Evolutionary conservation across 2,113 vertebrate genomes (phyloP).

Genomic region (Salvelinus alpinus): DNA sequence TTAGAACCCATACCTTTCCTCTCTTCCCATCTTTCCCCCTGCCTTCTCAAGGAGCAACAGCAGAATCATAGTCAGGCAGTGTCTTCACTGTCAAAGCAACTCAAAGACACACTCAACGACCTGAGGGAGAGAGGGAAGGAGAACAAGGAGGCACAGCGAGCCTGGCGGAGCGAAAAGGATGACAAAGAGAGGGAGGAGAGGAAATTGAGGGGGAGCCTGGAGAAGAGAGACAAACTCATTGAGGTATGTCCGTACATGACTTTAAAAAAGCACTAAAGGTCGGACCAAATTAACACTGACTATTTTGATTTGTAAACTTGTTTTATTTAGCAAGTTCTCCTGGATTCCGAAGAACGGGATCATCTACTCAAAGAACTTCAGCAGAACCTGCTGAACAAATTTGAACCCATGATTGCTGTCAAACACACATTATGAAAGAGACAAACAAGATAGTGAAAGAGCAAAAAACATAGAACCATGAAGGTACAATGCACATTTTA

Average conservation of each 20-base stretch:
- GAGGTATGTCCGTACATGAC: slow-evolving; percentile 56
- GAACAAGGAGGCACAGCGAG: slow-evolving; percentile 51
- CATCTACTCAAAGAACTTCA: slow-evolving; percentile 69
- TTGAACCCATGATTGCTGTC: slow-evolving; percentile 50
- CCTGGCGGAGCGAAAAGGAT: slow-evolving; percentile 32
- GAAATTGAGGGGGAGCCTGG: slow-evolving; percentile 61
- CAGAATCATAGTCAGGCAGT: slow-evolving; percentile 57
- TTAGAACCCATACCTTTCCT: background rate
- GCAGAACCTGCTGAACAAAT: slow-evolving; percentile 66
- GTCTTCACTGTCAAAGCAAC: slow-evolving; percentile 55
- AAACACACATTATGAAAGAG: slow-evolving; percentile 65
- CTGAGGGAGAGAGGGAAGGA: slow-evolving; percentile 59
- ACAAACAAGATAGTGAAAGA: background rate
- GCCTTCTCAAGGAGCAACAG: slow-evolving; percentile 65
- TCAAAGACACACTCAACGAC: slow-evolving; percentile 43
- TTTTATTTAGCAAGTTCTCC: slow-evolving; percentile 67
- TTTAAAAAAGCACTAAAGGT: too few relatives aligned
- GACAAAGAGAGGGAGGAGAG: slow-evolving; percentile 55
- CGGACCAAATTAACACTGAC: too few relatives aligned
- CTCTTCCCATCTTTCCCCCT: background rate
- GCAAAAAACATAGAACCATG: background rate
- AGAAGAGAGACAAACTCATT: slow-evolving; percentile 72
- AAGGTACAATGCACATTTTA: background rate
- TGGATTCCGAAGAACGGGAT: slow-evolving; percentile 73
- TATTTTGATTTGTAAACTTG: background rate